Evolutionary conservation across 2,888 invertebrate genomes (phyloP), one percentile per base, ranked within the genome.

Genomic region (Strigamia transsilvanica): DNA sequence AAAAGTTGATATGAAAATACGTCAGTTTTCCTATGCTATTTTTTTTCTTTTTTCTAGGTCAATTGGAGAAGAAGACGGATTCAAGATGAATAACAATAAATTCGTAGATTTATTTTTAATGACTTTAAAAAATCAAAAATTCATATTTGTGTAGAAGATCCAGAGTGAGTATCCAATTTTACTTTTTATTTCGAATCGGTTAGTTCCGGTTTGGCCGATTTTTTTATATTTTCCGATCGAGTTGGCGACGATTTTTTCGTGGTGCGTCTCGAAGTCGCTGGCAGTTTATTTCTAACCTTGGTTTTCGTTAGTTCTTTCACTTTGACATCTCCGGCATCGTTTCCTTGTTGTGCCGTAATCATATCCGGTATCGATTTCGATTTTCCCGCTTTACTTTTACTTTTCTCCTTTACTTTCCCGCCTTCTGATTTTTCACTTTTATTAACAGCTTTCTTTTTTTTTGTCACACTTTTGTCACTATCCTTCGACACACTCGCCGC

Each of bases 391-490:
- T 79, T 18, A 32, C 23, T 79, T 23, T 42, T 6, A 9, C 21
- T 80, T 18, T 15, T 80, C 42, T 21, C 34, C 9, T 80, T 80
- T 46, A 41, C 34, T 82, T 84, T 73, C 80, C 82, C 51, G 82
- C 80, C 41, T 61, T 79, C 12, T 15, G 12, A 42, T 42, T 42
- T 42, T 10, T 10, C 42, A 42, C 6, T 10, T 42, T 42, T 42
- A 42, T 10, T 42, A 7, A 42, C 2, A 42, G 42, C 2, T 15
- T 42, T 42, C 12, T 12, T 5, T 12, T 42, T 42, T 21, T 32
- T 41, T 15, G n/a, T n/a, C n/a, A n/a, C n/a, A n/a, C n/a, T n/a
- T n/a, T n/a, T n/a, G n/a, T n/a, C n/a, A n/a, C n/a, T n/a, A n/a
- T n/a, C 6, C n/a, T 32, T 38, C 6, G n/a, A 7, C 21, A 18